Percentiles rank a stretch among this genome's conserved stretches.
phyloP scores from a whole-genome alignment of 2,888 invertebrate genomes.

The Conops quadrifasciatus region DNA sequence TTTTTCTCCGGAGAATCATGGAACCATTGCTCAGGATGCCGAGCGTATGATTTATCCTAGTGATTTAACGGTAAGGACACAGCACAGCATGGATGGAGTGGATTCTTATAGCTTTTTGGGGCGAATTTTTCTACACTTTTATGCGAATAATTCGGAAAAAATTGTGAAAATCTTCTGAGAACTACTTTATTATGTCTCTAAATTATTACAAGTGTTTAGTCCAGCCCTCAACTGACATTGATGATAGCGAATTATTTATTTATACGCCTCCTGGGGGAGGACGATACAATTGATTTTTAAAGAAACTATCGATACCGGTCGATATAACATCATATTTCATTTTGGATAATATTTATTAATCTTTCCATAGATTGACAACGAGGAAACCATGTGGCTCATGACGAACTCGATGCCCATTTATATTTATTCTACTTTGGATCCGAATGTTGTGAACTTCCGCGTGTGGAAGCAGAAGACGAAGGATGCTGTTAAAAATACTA shows the following conservation, averaged over 20 bases:
- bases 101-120: neutral
- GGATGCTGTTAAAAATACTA: constrained; percentile 64
- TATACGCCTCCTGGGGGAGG: no score
- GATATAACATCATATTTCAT: no score
- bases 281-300: no score
- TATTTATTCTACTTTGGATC: constrained; percentile 71
- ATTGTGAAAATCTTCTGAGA: no score
- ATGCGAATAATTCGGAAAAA: no score
- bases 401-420: constrained; percentile 75
- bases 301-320: no score
- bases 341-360: no score
- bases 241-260: no score
- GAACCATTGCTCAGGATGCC: constrained; percentile 70
- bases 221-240: no score
- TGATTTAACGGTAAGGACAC: constrained; percentile 67
- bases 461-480: constrained; percentile 67
- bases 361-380: constrained; percentile 68
- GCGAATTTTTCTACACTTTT: neutral
- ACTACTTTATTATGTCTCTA: no score
- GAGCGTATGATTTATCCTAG: constrained; percentile 76
- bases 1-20: constrained; percentile 68
- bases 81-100: neutral
- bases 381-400: constrained; percentile 74
- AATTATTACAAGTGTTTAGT: no score
- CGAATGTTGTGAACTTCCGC: constrained; percentile 72